Evolutionary conservation across 2,888 invertebrate genomes (phyloP), one percentile per base, ranked within the genome.

Genomic region (Hypercompe scribonia): DNA sequence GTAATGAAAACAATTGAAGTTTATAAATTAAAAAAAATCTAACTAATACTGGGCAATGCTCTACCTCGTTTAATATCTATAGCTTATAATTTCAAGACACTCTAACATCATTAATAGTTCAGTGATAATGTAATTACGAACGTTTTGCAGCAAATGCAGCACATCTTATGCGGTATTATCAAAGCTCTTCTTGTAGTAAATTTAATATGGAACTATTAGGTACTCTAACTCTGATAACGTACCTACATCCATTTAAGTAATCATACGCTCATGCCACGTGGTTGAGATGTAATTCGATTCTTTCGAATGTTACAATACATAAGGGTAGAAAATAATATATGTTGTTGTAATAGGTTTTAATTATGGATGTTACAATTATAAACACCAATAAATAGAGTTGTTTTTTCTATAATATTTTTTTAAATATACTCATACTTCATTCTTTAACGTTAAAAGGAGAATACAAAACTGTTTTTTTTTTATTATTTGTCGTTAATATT

Each of bases 201-300:
- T 65, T 65, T 18, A 70, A 70, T 70, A 34, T 65, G 54, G 34
- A 39, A 21, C 65, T 65, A 65, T 65, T 65, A n/a, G n/a, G n/a
- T n/a, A 65, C 36, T 50, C 33, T n/a, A 61, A 36, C 33, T 61
- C 42, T 33, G 63, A 70, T 39, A 11, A 31, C 31, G 31, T 18
- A 69, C 0, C 46, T n/a, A 24, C 21, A 64, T 61, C 15, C 18
- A 61, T 61, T 61, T 18, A 18, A 31, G 31, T 31, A 61, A 15
- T 31, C 18, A 18, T 61, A 61, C 28, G 50, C 24, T n/a, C 18
- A 2, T 28, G n/a, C 28, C 3, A 61, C 28, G 7, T 58, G 28
- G 58, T 58, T 4, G 31, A 0, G 31, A 61, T 31, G 15, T 18
- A 31, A 31, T 61, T 61, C 18, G 61, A 31, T 61, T 31, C 7